phyloP scores from a whole-genome alignment of 2,888 invertebrate genomes.

The Liodrosophila aerea region DNA sequence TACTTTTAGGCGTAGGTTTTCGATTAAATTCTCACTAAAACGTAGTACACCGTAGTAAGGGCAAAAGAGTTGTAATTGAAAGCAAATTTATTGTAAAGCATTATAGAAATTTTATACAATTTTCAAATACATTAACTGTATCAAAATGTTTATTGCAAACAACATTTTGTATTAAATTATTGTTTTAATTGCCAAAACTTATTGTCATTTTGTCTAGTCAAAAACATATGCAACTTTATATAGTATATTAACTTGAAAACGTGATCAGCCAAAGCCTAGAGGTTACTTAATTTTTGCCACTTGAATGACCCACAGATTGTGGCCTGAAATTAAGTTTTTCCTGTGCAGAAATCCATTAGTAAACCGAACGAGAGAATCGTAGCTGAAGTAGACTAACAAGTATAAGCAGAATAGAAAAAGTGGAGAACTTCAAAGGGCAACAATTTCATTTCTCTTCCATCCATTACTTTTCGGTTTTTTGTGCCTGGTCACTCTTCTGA shows the following conservation, averaged over 20 bases:
- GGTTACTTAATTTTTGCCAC: slow-evolving; percentile 43
- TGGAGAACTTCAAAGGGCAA: slow-evolving; percentile 55
- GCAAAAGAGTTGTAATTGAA: background rate
- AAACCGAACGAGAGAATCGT: no score
- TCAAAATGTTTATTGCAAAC: no score
- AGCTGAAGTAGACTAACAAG: slow-evolving; percentile 3
- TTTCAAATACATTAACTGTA: no score
- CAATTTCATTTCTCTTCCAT: slow-evolving; percentile 12
- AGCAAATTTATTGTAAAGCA: background rate
- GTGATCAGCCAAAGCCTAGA: background rate
- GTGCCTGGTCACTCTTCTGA: slow-evolving; percentile 51
- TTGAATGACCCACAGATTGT: slow-evolving; percentile 29
- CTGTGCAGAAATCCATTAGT: slow-evolving; percentile 52
- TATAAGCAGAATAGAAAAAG: background rate
- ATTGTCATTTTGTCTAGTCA: no score
- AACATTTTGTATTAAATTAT: no score
- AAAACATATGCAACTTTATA: no score
- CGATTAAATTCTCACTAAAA: background rate
- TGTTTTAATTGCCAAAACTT: no score
- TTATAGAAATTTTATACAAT: no score
- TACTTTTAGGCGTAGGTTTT: background rate
- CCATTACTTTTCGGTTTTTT: slow-evolving; percentile 13
- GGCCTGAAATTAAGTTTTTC: slow-evolving; percentile 58
- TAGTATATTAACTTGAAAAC: background rate
- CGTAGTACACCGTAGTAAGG: no score